phyloP scores from a whole-genome alignment of 92 coral and sea anemone species.

The Palythoa grandiflora region DNA sequence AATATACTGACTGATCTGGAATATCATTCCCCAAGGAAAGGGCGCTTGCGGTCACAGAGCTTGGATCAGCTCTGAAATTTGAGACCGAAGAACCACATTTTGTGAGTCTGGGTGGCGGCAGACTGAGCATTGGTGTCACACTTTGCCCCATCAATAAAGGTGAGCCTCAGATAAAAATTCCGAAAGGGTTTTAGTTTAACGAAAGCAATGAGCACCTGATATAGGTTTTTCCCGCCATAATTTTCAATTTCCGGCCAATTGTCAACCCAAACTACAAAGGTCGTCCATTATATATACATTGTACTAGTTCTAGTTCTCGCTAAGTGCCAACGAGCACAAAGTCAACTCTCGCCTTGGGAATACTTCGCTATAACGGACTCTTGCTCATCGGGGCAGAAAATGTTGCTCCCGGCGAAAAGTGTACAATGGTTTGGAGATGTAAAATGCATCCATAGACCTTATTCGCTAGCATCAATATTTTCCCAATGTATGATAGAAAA shows the following conservation, averaged over 20 bases:
- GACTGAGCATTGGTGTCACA: slow-evolving; percentile 96
- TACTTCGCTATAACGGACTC: too few relatives aligned
- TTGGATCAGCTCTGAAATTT: slow-evolving; percentile 96
- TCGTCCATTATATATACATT: too few relatives aligned
- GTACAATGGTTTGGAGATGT: too few relatives aligned
- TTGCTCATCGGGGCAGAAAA: too few relatives aligned
- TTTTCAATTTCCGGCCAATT: neutral
- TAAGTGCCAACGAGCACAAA: too few relatives aligned
- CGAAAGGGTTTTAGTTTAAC: neutral
- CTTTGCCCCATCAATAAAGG: slow-evolving; percentile 98
- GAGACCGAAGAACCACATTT: slow-evolving; percentile 99
- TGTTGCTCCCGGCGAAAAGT: too few relatives aligned
- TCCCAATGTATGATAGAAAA: too few relatives aligned
- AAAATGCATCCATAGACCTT: too few relatives aligned
- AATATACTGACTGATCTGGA: neutral
- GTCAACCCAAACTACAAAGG: too few relatives aligned
- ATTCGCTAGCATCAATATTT: too few relatives aligned
- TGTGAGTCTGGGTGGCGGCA: slow-evolving; percentile 96
- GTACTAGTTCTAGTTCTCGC: too few relatives aligned
- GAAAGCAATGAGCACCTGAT: neutral
- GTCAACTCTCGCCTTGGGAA: too few relatives aligned
- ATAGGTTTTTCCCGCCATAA: neutral
- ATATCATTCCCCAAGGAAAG: slow-evolving; percentile 72
- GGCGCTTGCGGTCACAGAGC: slow-evolving; percentile 93
- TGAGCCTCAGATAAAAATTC: neutral